Evolutionary conservation across 2,113 vertebrate genomes (phyloP), one percentile per base, ranked within the genome.

Genomic region (Porphyrio hochstetteri): DNA sequence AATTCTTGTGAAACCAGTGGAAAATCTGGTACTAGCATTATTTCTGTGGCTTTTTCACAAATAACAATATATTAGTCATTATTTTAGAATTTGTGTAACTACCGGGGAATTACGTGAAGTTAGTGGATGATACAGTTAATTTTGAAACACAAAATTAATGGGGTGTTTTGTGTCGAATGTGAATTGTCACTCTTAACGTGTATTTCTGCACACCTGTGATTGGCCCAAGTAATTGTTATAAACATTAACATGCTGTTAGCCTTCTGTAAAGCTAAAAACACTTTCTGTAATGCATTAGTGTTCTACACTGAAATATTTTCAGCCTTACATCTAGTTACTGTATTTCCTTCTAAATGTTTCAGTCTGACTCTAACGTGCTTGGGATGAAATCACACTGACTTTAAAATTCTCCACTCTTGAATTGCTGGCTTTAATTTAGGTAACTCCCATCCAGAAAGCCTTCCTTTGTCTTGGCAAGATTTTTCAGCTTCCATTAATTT

Each of bases 381-480:
- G 21, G 11, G 28, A 36, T 81, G 19, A 78, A 74, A 69, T 69
- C 4, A 20, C 15, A 86, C 74, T 40, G 60, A 1, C 57, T 86
- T 96, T 36, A 87, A 78, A 65, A 56, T 71, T 74, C 65, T 92
- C 29, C 27, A 25, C 27, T 93, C 90, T 87, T 75, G 48, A 90
- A 75, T 79, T 91, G 67, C 79, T 87, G 57, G 48, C 81, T 91
- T 95, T 86, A 59, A 59, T 78, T 92, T 91, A 91, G 84, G 78
- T 86, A 94, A 87, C 81, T 85, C 69, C 69, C 60, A 82, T 82
- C 79, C 44, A 88, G 93, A 91, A 92, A 94, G 72, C 92, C 74
- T 81, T 95, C 57, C 75, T 76, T 88, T 95, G 63, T 93, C 57
- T 82, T 95, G 91, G 93, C 93, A 95, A 76, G 33, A 71, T 93